Evolutionary conservation across 1,140 invertebrate species (phyloP), one percentile per base, ranked within the genome.

Genomic region (Ptiloglossa arizonensis): DNA sequence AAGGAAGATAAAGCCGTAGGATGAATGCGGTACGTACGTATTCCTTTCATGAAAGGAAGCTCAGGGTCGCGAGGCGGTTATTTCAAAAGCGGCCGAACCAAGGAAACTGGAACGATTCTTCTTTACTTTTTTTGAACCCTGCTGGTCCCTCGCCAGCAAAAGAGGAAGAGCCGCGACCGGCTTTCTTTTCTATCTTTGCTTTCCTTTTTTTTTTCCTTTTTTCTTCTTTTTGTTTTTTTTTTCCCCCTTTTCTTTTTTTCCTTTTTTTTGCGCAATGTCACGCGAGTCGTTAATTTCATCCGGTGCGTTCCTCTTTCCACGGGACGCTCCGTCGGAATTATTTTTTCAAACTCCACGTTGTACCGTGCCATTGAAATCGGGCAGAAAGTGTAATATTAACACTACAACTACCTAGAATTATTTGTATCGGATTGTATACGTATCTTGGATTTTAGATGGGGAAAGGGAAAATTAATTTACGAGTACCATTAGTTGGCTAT

Each of bases 21-120:
- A 81, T 62, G 79, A 83, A 83, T 81, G 35, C 69, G 13, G 19
- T n/a, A n/a, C 27, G 60, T 41, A 76, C 52, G 79, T 56, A 56
- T 71, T 71, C 56, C 54, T 48, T 44, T 48, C 48, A 19, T 72
- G 71, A 72, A 83, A 80, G 50, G 68, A 62, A 76, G 46, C 69
- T 32, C 72, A 70, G 67, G 60, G 54, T 82, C 73, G 81, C 50
- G 46, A n/a, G n/a, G 60, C 35, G 54, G 41, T 67, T 59, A 46
- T 64, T 17, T 82, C 41, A 69, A 68, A 68, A 54, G 59, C 27
- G 24, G 6, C 68, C 35, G 22, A 81, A 46, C 62, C 60, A 38
- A 46, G 69, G 59, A 81, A 83, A 83, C 60, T 81, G 56, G 79
- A 81, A 62, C 79, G 77, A 78, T 70, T 54, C 69, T 50, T 32